Evolutionary conservation across 2,113 vertebrate species (phyloP).

Genomic region (Prietella phreatophila): DNA sequence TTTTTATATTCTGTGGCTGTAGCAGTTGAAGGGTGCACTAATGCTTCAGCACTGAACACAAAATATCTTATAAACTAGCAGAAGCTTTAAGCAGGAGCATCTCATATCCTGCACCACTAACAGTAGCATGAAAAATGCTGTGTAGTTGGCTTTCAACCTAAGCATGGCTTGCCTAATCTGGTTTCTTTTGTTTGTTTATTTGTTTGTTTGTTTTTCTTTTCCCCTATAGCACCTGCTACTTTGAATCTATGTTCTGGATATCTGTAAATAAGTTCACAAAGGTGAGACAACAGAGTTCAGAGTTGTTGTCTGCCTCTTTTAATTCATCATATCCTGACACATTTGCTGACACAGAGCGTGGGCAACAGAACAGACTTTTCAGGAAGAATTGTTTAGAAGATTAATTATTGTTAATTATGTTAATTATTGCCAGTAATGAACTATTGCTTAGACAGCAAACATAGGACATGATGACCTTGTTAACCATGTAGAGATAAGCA

Average conservation of each 20-base stretch:
- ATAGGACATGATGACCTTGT: conserved; percentile 58
- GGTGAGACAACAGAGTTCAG: conserved; percentile 12
- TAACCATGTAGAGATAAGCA: conserved; percentile 46
- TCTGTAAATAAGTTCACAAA: conserved; percentile 20
- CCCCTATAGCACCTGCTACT: background rate
- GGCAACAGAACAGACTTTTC: background rate
- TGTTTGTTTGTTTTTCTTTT: no score
- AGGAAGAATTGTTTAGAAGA: conserved; percentile 7
- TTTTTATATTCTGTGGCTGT: no score
- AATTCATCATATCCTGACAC: conserved; percentile 15
- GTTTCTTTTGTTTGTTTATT: background rate
- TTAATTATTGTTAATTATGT: no score
- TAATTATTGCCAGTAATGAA: conserved; percentile 50
- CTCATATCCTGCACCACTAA: background rate
- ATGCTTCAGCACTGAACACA: background rate
- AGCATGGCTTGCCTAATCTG: background rate
- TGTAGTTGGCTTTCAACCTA: background rate
- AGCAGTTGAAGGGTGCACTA: no score
- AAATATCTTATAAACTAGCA: background rate
- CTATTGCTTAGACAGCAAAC: conserved; percentile 53
- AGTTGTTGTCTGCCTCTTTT: conserved; percentile 17
- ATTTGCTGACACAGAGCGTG: conserved; percentile 23
- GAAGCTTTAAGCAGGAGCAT: background rate
- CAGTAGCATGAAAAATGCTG: background rate
- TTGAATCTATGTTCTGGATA: background rate